Evolutionary conservation across 2,113 vertebrate species (phyloP), one percentile per base, ranked within the genome.

Genomic region (Elephantulus edwardii): DNA sequence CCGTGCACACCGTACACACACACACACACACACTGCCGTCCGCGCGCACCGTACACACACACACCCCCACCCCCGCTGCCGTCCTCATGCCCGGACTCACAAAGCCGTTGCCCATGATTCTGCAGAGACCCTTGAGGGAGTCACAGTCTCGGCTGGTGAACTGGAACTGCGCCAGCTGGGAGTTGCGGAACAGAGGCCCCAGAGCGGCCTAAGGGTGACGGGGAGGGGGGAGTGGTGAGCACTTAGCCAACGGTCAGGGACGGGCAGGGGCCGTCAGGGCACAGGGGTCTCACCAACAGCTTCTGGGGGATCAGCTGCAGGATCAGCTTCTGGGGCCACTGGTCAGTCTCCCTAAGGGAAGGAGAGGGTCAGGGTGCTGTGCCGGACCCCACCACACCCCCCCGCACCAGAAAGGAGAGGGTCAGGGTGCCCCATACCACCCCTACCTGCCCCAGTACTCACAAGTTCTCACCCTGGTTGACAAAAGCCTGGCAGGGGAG

Each of bases 241-340:
- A 50, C 8, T 4, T 17, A 74, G 62, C 0, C 3, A 6, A 2
- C 12, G 6, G 33, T 60, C 20, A 26, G 33, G 26, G 14, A 2
- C 13, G 0, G 6, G 48, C 0, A 6, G 6, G 1, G 5, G 19
- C 26, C 19, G 28, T 30, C 0, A 1, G 48, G 28, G 6, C 56
- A 24, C 8, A 24, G 54, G 48, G 16, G 16, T 13, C 97, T 97
- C 96, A 99, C 98, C 98, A 99, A 94, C 71, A 99, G 96, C 96
- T 98, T 98, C 90, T 99, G 98, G 0, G 99, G 99, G 94, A 99
- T 99, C 35, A 99, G 97, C 97, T 99, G 99, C 99, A 99, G 99
- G 95, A 99, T 99, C 74, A 99, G 97, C 94, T 99, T 99, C 96
- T 99, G 98, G 0, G 99, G 98, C 99, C 99, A 99, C 96, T 99